phyloP scores from a whole-genome alignment of 1,140 invertebrate genomes.

The Galleria mellonella region DNA sequence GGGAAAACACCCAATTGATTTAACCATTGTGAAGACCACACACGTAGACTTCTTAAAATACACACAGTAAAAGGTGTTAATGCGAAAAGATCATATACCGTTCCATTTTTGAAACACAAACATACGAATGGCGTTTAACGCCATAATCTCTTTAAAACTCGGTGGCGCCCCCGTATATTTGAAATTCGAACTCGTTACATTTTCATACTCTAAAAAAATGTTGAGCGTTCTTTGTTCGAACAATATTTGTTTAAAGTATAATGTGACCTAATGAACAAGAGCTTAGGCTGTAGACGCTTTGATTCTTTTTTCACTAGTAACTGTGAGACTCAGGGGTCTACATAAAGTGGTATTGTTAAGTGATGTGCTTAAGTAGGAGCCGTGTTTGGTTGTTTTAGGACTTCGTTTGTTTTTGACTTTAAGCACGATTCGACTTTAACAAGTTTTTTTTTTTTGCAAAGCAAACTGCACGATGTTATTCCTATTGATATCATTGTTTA shows the following conservation, averaged over 20 bases:
- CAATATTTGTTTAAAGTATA: conserved; percentile 57
- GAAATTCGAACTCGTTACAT: conserved; percentile 45
- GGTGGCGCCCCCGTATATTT: conserved; percentile 41
- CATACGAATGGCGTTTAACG: conserved; percentile 43
- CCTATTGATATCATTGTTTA: too few relatives aligned
- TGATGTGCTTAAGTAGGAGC: conserved; percentile 59
- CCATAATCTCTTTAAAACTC: conserved; percentile 53
- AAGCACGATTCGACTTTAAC: conserved; percentile 54
- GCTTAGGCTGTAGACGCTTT: conserved; percentile 7
- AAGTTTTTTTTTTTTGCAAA: conserved; percentile 14
- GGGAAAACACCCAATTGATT: conserved; percentile 1
- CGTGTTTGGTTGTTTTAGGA: conserved; percentile 65
- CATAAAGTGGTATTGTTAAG: conserved; percentile 48
- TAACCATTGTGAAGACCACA: conserved; percentile 38
- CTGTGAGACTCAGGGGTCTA: conserved; percentile 20
- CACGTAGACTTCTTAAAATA: conserved; percentile 51
- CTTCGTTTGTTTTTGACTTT: conserved; percentile 51
- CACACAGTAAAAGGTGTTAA: conserved; percentile 69
- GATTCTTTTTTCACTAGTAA: conserved; percentile 13
- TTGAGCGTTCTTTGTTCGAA: conserved; percentile 51
- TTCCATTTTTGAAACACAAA: conserved; percentile 60
- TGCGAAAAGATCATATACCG: conserved; percentile 49
- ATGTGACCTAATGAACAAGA: conserved; percentile 42
- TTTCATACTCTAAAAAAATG: conserved; percentile 44
- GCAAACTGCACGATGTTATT: not conserved